Evolutionary conservation across 2,113 vertebrate species (phyloP).

Genomic region (Psilopogon haemacephalus): DNA sequence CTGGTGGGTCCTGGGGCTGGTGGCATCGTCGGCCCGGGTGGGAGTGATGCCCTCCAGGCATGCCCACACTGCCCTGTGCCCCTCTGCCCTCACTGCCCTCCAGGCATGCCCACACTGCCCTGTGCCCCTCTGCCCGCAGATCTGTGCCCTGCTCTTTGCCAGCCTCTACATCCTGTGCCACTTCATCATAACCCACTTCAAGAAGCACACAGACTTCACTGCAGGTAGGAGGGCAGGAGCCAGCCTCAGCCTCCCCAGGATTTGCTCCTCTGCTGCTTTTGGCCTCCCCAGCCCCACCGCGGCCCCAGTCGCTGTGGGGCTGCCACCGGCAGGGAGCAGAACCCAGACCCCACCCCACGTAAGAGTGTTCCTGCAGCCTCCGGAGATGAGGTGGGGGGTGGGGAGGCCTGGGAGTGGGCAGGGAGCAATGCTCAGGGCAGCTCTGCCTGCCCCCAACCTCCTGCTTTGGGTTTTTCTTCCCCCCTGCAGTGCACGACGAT

Average conservation of each 20-base stretch:
- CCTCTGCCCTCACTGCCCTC: background rate
- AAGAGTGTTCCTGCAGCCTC: background rate
- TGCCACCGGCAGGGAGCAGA: background rate
- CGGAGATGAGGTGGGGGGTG: background rate
- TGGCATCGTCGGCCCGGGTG: fast-evolving
- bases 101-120: too few relatives aligned
- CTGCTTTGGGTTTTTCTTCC: background rate
- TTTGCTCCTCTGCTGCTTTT: fast-evolving
- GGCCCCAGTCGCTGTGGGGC: background rate
- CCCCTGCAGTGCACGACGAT: constrained; percentile 84
- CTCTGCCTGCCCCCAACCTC: background rate
- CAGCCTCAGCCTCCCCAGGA: fast-evolving
- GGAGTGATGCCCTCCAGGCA: background rate
- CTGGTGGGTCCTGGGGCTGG: background rate
- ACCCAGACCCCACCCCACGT: too few relatives aligned
- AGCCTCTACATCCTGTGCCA: constrained; percentile 94
- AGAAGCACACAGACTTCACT: constrained; percentile 89
- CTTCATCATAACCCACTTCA: constrained; percentile 90
- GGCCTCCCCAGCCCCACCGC: fast-evolving
- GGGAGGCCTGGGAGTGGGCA: background rate
- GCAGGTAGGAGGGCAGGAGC: constrained; percentile 76
- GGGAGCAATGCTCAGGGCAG: background rate
- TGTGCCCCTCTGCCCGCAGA: constrained; percentile 72
- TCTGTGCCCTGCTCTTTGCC: constrained; percentile 90
- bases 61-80: background rate